phyloP scores from a whole-genome alignment of 2,113 vertebrate genomes.

The Nematolebias whitei region DNA sequence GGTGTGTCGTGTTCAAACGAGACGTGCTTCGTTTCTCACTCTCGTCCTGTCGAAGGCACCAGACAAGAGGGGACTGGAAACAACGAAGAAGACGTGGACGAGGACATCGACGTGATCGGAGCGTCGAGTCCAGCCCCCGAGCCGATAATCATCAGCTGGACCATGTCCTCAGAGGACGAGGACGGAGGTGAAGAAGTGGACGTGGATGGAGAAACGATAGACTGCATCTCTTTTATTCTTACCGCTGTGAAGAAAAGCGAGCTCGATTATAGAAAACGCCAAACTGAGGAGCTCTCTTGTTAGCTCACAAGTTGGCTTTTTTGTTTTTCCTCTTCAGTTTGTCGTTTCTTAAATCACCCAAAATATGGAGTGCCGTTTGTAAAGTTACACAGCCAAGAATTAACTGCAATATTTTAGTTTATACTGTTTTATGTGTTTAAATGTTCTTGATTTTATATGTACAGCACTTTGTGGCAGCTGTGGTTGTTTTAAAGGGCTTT shows the following conservation, averaged over 20 bases:
- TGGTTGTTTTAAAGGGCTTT: too few relatives aligned
- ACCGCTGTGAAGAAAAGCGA: constrained; percentile 11
- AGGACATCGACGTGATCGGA: constrained; percentile 67
- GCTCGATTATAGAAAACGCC: not conserved
- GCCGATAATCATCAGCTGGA: constrained; percentile 35
- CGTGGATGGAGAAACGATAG: constrained; percentile 37
- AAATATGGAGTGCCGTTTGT: too few relatives aligned
- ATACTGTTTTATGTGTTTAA: too few relatives aligned
- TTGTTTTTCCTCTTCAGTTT: not conserved
- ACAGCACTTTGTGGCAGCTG: too few relatives aligned
- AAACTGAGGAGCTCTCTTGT: not conserved
- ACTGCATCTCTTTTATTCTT: not conserved
- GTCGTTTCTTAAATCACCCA: not conserved
- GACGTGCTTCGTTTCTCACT: not conserved
- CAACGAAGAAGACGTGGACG: constrained; percentile 33
- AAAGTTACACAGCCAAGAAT: too few relatives aligned
- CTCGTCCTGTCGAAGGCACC: not conserved
- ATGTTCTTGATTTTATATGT: too few relatives aligned
- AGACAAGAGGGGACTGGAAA: not conserved
- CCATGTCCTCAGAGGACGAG: constrained; percentile 37
- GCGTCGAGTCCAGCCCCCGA: constrained; percentile 39
- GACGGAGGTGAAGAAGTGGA: constrained; percentile 18
- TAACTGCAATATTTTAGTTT: too few relatives aligned
- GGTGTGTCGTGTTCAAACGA: too few relatives aligned
- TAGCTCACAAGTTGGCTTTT: too few relatives aligned